Base-by-base conservation (phyloP, 2,797 vertebrate species). In the Cossypha niveicapilla region DNA sequence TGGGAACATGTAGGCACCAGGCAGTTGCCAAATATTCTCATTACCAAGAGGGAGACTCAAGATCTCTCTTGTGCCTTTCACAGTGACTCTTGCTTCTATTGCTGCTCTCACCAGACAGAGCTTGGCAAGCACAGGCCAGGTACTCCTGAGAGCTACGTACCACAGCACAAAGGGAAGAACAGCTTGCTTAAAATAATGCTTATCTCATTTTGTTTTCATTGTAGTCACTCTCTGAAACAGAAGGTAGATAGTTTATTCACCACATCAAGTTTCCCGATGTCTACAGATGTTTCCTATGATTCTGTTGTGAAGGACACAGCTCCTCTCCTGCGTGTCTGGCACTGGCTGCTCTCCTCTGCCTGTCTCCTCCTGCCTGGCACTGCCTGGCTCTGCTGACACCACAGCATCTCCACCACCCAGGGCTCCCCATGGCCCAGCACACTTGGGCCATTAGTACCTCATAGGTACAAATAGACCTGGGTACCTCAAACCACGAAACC, bases 201-300 rank as follows among this genome's bases (percentile, higher is more conserved):
- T 19, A 15, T 90, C 60, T 93, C 58, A 78, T 92, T 95, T 83
- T 76, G 56, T 94, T 96, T 96, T 94, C 80, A 45, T 42, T 84
- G 37, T 54, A 91, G 62, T 88, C 77, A 25, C 35, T 81, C 79
- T 93, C 76, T 93, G 94, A 96, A 91, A 62, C 50, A 72, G 88
- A 88, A 91, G 89, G 65, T 44, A 83, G 81, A 53, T 77, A 91
- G 75, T 90, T 90, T 90, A 90, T 94, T 95, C 93, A 84, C 88
- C 93, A 30, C 66, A 70, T 77, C 4, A 1, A 21, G 60, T 54
- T 97, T 97, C 97, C 96, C 75, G 7, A 42, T 48, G 75, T 74
- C 85, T 86, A 5, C 95, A 94, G 96, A 65, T 97, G 94, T 95
- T 97, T 97, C 92, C 96, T 97, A 30, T 65, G 62, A 77, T 42